A percentile compares a stretch with the other conserved stretches of the same genome.
Conservation (phyloP, 2,888 invertebrate genomes). For the Linyphia triangularis region DNA sequence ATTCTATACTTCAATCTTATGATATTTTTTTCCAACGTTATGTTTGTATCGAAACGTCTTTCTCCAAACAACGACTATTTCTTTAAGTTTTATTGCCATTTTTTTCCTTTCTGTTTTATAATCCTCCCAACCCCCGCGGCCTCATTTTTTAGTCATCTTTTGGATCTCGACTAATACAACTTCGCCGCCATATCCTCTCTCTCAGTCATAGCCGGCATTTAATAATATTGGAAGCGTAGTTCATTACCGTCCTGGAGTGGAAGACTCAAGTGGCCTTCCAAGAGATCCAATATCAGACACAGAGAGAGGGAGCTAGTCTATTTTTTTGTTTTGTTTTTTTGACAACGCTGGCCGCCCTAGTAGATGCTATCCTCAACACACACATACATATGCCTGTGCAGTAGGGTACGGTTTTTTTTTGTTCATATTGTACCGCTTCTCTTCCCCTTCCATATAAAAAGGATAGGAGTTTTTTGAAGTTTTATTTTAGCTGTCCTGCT, state of each 20-base stretch:
- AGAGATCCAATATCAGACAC: slow-evolving; percentile 71
- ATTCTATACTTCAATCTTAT: neutral
- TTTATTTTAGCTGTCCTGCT: too few relatives aligned
- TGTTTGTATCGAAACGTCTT: neutral
- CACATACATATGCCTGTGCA: neutral
- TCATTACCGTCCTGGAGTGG: slow-evolving; percentile 57
- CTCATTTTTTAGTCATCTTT: slow-evolving; percentile 10
- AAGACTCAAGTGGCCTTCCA: slow-evolving; percentile 36
- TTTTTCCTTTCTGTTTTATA: neutral
- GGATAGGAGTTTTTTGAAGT: too few relatives aligned
- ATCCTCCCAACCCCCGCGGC: neutral
- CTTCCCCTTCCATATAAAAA: neutral
- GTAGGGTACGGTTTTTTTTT: neutral
- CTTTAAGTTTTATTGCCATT: slow-evolving; percentile 6
- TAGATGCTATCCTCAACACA: slow-evolving; percentile 11
- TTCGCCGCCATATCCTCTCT: neutral
- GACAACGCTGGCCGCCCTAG: slow-evolving; percentile 28
- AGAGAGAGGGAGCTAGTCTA: slow-evolving; percentile 48
- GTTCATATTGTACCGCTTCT: neutral
- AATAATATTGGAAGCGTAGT: slow-evolving; percentile 71
- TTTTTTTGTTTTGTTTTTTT: too few relatives aligned
- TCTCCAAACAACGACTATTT: neutral
- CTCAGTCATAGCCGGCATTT: slow-evolving; percentile 53
- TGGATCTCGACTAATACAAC: neutral
- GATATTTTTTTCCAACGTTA: neutral